Evolutionary conservation across 2,797 vertebrate species (phyloP).

Genomic region (Pangasius larnaudii): DNA sequence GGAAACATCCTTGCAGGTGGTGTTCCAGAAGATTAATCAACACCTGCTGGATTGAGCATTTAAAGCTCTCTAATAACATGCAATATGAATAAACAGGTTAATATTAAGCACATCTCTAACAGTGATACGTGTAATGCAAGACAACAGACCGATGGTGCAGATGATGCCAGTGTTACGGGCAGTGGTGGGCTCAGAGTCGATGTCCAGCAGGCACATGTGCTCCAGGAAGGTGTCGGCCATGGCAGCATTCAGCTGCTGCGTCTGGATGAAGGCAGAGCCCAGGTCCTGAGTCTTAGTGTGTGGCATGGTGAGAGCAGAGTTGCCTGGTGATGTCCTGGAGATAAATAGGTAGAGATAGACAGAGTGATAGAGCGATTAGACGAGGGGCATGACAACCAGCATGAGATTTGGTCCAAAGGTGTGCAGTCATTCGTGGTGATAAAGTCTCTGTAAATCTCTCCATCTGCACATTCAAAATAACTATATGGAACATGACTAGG

Average conservation of each 20-base stretch:
- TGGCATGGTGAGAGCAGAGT: constrained; percentile 75
- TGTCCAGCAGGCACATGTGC: constrained; percentile 97
- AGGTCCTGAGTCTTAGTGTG: constrained; percentile 79
- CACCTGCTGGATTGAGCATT: too few relatives aligned
- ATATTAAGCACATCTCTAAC: background rate
- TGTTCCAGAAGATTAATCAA: background rate
- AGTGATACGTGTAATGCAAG: too few relatives aligned
- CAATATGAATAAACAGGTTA: background rate
- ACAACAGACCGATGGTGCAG: constrained; percentile 93
- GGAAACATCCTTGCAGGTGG: background rate
- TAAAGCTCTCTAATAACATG: background rate
- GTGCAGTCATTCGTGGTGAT: background rate
- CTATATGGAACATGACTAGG: background rate
- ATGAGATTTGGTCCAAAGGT: background rate
- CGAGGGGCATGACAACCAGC: too few relatives aligned
- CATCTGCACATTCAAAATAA: background rate
- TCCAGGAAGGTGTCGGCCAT: constrained; percentile 97
- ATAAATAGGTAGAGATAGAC: constrained; percentile 1
- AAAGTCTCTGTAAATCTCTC: background rate
- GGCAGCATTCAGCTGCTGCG: constrained; percentile 93
- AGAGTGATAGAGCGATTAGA: background rate
- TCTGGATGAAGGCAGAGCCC: constrained; percentile 94
- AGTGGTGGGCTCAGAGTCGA: constrained; percentile 91
- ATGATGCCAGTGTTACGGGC: constrained; percentile 98
- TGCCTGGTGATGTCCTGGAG: constrained; percentile 63